Evolutionary conservation across 53 echinoderm and acorn worm species (phyloP).

Genomic region (Luidia sarsii): DNA sequence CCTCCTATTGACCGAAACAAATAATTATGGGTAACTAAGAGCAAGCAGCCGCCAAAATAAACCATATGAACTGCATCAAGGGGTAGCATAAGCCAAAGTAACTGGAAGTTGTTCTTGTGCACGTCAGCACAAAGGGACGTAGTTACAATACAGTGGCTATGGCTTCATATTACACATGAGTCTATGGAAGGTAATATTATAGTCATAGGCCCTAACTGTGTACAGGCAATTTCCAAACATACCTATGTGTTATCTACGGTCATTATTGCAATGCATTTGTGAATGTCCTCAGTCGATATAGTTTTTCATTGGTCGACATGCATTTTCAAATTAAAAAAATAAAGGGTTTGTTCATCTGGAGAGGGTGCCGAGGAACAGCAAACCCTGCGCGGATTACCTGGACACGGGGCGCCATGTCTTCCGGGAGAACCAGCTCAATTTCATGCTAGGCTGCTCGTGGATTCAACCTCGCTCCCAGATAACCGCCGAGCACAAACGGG

Average conservation of each 20-base stretch:
- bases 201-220: neutral
- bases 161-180: neutral
- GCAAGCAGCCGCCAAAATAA: too few relatives aligned
- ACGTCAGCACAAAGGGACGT: too few relatives aligned
- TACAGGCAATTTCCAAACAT: neutral
- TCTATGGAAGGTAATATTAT: neutral
- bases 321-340: neutral
- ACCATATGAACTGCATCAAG: too few relatives aligned
- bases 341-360: constrained; percentile 20
- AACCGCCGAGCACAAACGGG: neutral
- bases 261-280: neutral
- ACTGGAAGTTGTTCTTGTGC: too few relatives aligned
- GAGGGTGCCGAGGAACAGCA: constrained; percentile 2
- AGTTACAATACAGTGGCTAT: neutral
- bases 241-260: neutral
- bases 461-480: neutral
- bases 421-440: constrained; percentile 36
- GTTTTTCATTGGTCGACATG: neutral
- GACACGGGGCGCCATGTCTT: constrained; percentile 2
- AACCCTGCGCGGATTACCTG: neutral
- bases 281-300: neutral
- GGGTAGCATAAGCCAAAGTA: too few relatives aligned
- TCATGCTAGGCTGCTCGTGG: constrained; percentile 39
- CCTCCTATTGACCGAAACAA: too few relatives aligned
- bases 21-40: too few relatives aligned